Percentiles rank a stretch among this genome's conserved stretches.
Conservation (phyloP, 1,140 invertebrate species). For the Listronotus bonariensis region DNA sequence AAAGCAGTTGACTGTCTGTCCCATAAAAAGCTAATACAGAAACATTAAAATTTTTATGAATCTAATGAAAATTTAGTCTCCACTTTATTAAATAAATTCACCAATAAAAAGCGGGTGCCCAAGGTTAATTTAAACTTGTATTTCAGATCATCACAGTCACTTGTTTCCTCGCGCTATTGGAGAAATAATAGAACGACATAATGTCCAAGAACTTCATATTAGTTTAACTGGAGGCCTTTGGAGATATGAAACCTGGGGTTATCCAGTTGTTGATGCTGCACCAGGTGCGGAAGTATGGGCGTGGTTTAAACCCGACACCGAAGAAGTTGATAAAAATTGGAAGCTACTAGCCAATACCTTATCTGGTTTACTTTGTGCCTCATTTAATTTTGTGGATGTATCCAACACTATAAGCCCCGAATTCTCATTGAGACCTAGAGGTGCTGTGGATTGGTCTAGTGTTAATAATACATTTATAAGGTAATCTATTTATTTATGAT, state of each 20-base stretch:
- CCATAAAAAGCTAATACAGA: no score
- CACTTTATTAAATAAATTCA: no score
- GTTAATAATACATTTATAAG: constrained; percentile 58
- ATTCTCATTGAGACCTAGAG: constrained; percentile 79
- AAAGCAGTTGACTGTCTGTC: no score
- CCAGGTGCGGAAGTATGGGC: constrained; percentile 92
- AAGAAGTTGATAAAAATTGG: constrained; percentile 81
- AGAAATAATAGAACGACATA: constrained; percentile 84
- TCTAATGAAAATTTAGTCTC: no score
- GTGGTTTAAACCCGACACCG: constrained; percentile 74
- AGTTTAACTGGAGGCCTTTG: constrained; percentile 91
- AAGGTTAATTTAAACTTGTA: no score
- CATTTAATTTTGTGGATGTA: constrained; percentile 93
- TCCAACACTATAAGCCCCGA: constrained; percentile 84
- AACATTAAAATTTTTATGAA: no score
- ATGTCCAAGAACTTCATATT: constrained; percentile 89
- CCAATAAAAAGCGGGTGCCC: no score
- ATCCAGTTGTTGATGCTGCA: constrained; percentile 82
- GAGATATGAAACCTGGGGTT: constrained; percentile 92
- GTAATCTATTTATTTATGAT: constrained; percentile 15
- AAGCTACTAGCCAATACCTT: constrained; percentile 84
- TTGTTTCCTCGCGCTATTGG: constrained; percentile 89
- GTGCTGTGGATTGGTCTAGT: constrained; percentile 62
- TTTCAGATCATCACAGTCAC: constrained; percentile 78
- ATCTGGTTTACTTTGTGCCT: constrained; percentile 93